Evolutionary conservation across 2,113 vertebrate genomes (phyloP), one percentile per base, ranked within the genome.

Genomic region (Nestor notabilis): DNA sequence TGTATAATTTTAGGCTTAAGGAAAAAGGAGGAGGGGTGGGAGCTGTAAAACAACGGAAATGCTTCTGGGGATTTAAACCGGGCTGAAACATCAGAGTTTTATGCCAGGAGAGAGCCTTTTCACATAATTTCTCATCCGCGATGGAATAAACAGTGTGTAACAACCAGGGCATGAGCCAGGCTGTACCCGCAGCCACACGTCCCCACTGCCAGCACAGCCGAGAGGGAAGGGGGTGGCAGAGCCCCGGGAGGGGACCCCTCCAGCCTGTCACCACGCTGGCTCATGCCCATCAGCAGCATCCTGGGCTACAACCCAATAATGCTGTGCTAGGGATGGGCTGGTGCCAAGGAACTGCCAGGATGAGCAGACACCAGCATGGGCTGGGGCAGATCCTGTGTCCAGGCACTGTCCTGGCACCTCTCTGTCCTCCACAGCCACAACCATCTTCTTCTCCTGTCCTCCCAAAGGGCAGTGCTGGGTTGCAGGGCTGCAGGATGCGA

Each of bases 81-180:
- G 24, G 60, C 83, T 83, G 55, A 49, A 70, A 65, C 64, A 53
- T 46, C 25, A 33, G 58, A 88, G 46, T 28, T 81, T 53, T 18
- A 9, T 61, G 88, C 83, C 91, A 88, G 50, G 60, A 82, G 52
- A 85, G 64, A 58, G 43, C 47, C 46, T 93, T 75, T 47, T 53
- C 93, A 90, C 82, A 49, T 78, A 7, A 81, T 92, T 94, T 88
- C 72, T 79, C 87, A 92, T 61, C 47, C 82, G 20, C 47, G 39
- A 5, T 2, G 53, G 85, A 89, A 85, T 61, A 91, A 93, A 85
- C 55, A 91, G 70, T 0, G 0, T 19, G 3, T 7, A 63, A 52
- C 0, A 1, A 14, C 14, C 10, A 3, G 17, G 69, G 50, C 60
- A 11, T 0, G 5, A 83, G 50, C 1, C 12, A 66, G 61, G n/a